Percentiles rank a stretch among this genome's conserved stretches.
phyloP scores from a whole-genome alignment of 2,797 vertebrate species.

The Sarcoramphus papa region DNA sequence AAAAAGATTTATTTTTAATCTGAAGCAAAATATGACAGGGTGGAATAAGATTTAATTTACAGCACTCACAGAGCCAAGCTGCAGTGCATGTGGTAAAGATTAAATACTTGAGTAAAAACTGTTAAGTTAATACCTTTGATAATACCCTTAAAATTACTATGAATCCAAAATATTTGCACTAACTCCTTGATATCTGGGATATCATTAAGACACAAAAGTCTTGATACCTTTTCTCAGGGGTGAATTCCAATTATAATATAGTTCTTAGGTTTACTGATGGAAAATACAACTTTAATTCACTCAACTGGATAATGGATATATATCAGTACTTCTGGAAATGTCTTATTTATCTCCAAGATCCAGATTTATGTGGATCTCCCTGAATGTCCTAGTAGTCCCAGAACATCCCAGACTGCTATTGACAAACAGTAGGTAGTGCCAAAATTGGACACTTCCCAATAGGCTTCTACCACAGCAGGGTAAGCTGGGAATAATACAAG shows the following conservation, averaged over 20 bases:
- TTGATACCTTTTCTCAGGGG: not conserved
- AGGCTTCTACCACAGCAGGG: not conserved
- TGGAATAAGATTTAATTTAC: not conserved
- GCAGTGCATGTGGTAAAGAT: not conserved
- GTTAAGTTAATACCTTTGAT: not conserved
- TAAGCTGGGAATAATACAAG: not conserved
- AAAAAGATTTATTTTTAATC: conserved; percentile 5
- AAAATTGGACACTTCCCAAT: not conserved
- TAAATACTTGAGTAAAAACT: not conserved
- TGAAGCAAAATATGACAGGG: not conserved
- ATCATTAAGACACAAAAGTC: not conserved
- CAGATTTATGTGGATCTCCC: not conserved
- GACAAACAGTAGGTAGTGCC: not conserved
- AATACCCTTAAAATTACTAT: not conserved
- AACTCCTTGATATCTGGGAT: not conserved
- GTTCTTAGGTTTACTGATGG: not conserved
- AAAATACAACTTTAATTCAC: not conserved
- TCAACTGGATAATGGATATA: not conserved
- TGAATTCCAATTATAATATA: not conserved
- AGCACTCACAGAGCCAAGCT: not conserved
- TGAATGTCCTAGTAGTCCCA: not conserved
- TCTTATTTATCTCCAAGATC: not conserved
- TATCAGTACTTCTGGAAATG: not conserved
- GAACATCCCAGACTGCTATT: not conserved
- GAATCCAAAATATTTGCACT: not conserved